Evolutionary conservation across 2,797 vertebrate species (phyloP), one percentile per base, ranked within the genome.

Genomic region (Sandelia bainsii): DNA sequence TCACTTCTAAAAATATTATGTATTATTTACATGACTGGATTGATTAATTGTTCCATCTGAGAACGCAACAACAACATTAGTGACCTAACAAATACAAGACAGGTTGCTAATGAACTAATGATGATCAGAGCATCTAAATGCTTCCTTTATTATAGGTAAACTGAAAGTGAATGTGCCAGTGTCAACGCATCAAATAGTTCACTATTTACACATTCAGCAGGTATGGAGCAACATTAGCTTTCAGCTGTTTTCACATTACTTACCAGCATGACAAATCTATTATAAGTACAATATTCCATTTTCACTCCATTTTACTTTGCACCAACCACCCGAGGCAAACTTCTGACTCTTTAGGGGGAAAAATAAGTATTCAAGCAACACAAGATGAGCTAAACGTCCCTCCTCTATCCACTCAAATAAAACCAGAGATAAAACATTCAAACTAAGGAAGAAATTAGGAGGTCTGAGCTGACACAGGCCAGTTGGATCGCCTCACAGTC

Each of bases 401-500:
- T 62, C 16, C 23, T 69, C 54, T 14, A 17, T 40, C 62, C 59
- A 46, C 22, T 27, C 56, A 39, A 62, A 52, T 61, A 65, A 75
- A 52, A 34, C 60, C 59, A 40, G 29, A 74, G 46, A 72, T 22
- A 66, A 46, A 42, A 68, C 49, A 66, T 45, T 81, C 49, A 54
- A 51, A 27, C 44, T 11, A 22, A 57, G 53, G 22, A 74, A 67
- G 53, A 74, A 75, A 77, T 58, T 7, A 50, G 44, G 56, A 56
- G 19, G 32, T 72, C 34, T 72, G 67, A 62, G 34, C 40, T 37
- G 52, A 69, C 58, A 52, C 54, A 57, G 37, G 23, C 44, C 25
- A 29, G 25, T 64, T 62, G 27, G 50, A 74, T 60, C 60, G 60
- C 77, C 79, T 79, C 77, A 77, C 70, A 83, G 68, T 59, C 67